Base-by-base conservation (phyloP, 2,888 invertebrate genomes). In the Alloscopus bannaensis region DNA sequence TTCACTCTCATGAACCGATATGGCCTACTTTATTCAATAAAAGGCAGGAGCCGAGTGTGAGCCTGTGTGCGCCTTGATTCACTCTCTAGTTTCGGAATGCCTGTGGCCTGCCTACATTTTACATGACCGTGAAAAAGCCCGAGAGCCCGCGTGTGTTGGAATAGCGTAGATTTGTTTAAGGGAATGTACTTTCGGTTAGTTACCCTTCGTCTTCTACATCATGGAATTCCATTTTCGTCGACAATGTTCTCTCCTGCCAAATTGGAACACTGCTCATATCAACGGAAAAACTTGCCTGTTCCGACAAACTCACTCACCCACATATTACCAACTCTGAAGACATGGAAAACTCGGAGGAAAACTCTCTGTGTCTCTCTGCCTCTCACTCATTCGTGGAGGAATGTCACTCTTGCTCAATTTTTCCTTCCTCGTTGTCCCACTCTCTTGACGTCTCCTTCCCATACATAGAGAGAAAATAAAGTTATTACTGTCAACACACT, bases 401-500 rank as follows among this genome's bases (percentile, higher is more conserved):
- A 64, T 64, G 64, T 64, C 29, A 28, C 60, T 36, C 31, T 57
- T 18, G 26, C 57, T 26, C n/a, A 50, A 45, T 4, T 22, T 24
- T 18, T 52, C 60, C 47, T 70, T 45, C 26, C 40, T 2, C 31
- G 22, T 31, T 50, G 36, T 31, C 60, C 31, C 40, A 28, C 20
- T 65, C 22, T 52, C 52, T 4, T 22, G 16, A 36, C 55, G 16
- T 64, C 26, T 13, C 28, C n/a, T 68, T 68, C 68, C 40, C 68
- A 55, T 52, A 42, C 24, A 68, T 68, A 42, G 42, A 31, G 11
- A 29, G 29, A 11, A 45, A 65, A 52, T 69, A 40, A 45, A 78
- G 78, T 64, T 70, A 78, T 78, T 78, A 71, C 70, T 70, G 78
- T 78, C 78, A 71, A 70, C 71, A 65, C 65, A 55, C 16, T 64